Evolutionary conservation across 2,888 invertebrate genomes (phyloP).

Genomic region (Diachrysia chrysitis): DNA sequence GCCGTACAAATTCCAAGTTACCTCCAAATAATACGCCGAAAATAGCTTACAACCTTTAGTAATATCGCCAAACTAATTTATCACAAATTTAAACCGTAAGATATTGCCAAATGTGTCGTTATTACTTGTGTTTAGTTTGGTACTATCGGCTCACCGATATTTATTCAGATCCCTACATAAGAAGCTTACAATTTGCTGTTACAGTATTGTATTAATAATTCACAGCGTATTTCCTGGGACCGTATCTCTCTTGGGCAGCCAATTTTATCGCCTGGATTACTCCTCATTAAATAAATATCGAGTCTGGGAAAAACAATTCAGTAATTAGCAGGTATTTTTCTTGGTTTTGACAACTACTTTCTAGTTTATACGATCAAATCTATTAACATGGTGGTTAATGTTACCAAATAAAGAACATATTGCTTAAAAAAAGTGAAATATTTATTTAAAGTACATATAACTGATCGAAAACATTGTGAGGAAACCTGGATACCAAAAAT

Average conservation of each 20-base stretch:
- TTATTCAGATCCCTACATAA: constrained; percentile 84
- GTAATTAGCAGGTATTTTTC: neutral
- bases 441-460: no score
- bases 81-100: neutral
- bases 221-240: constrained; percentile 77
- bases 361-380: no score
- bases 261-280: constrained; percentile 76
- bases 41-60: neutral
- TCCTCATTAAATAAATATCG: constrained; percentile 62
- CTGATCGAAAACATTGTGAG: no score
- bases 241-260: constrained; percentile 80
- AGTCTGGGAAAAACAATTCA: constrained; percentile 1
- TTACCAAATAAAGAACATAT: no score
- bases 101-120: constrained; percentile 10
- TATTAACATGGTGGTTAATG: no score
- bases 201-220: constrained; percentile 86
- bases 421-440: no score
- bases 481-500: no score
- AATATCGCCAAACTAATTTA: neutral
- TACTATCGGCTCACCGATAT: constrained; percentile 75
- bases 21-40: neutral
- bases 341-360: neutral
- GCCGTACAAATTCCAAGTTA: neutral
- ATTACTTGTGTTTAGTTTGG: constrained; percentile 18
- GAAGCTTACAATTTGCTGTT: constrained; percentile 85